Conservation (phyloP, 2,797 vertebrate genomes). For the Pangasius krempfi region DNA sequence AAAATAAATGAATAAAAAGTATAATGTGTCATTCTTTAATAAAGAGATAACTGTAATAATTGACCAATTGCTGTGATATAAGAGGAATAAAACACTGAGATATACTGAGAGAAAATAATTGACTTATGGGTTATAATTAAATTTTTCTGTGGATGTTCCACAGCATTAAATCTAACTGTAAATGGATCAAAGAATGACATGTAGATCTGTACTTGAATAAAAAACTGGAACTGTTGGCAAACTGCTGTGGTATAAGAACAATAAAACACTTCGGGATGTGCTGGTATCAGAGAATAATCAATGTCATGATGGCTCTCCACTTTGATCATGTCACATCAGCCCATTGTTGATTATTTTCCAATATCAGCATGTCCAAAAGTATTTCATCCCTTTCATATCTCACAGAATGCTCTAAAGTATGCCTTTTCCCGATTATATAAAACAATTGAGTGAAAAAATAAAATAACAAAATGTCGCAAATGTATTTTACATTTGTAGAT, state of each 20-base stretch:
- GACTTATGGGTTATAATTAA: not conserved
- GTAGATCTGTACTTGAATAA: not conserved
- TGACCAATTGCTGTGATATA: not conserved
- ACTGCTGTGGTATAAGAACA: not conserved
- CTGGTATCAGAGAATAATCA: not conserved
- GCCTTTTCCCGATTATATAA: not conserved
- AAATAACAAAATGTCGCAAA: not conserved
- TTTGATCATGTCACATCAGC: not conserved
- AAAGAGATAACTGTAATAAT: not conserved
- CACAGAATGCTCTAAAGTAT: not conserved
- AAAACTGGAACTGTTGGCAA: not conserved
- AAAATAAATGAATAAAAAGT: not conserved
- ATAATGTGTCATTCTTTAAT: not conserved
- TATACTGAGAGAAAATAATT: not conserved
- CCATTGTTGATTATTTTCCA: not conserved
- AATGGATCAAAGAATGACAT: not conserved
- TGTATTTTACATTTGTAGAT: not conserved
- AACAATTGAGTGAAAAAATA: not conserved
- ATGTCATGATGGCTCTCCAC: not conserved
- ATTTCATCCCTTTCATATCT: not conserved
- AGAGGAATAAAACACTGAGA: not conserved
- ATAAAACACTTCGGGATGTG: not conserved
- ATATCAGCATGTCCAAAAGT: not conserved
- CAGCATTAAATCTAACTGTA: not conserved
- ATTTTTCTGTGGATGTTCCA: not conserved